A percentile compares a stretch with the other conserved stretches of the same genome.
These are phyloP conservation scores for Zaprionus taronus DNA, from an alignment of 1,140 invertebrate genomes.

Conservation along the genomic window DNA sequence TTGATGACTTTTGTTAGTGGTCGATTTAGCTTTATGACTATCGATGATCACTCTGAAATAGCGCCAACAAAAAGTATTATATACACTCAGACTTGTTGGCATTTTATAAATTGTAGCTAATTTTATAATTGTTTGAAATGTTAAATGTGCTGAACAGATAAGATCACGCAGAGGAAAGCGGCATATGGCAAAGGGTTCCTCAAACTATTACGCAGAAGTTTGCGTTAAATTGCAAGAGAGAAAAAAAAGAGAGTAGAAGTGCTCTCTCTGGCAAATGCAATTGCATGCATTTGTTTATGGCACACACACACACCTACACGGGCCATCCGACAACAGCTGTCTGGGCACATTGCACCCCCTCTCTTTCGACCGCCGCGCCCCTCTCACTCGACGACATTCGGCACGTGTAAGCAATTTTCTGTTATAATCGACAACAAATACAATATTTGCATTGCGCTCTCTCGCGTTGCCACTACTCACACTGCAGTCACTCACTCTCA, in stretches of 20 bases:
- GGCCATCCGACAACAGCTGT: slow-evolving; percentile 33
- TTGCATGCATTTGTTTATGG: slow-evolving; percentile 56
- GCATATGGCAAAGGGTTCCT: not conserved
- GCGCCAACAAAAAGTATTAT: not conserved
- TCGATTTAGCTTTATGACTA: not conserved
- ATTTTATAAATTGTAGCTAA: slow-evolving; percentile 1
- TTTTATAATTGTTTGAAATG: slow-evolving; percentile 3
- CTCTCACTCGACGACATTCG: slow-evolving; percentile 44
- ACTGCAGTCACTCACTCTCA: not conserved
- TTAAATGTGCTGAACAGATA: not conserved
- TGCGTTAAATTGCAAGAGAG: not conserved
- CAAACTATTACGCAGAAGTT: slow-evolving; percentile 3
- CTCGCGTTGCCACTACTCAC: slow-evolving; percentile 1
- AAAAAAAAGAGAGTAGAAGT: not conserved
- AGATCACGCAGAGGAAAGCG: not conserved
- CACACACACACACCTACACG: slow-evolving; percentile 19
- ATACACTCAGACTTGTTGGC: not conserved
- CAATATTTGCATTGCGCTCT: slow-evolving; percentile 45
- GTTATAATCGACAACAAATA: slow-evolving; percentile 71
- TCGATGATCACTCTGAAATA: not conserved
- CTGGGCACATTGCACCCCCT: slow-evolving; percentile 18
- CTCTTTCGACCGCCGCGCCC: slow-evolving; percentile 23
- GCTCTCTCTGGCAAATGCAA: slow-evolving; percentile 42
- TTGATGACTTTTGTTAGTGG: not conserved
- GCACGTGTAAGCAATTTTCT: slow-evolving; percentile 80